These are phyloP conservation scores for Bedellia somnulentella DNA, from an alignment of 2,888 invertebrate species.

Conservation along the genomic window DNA sequence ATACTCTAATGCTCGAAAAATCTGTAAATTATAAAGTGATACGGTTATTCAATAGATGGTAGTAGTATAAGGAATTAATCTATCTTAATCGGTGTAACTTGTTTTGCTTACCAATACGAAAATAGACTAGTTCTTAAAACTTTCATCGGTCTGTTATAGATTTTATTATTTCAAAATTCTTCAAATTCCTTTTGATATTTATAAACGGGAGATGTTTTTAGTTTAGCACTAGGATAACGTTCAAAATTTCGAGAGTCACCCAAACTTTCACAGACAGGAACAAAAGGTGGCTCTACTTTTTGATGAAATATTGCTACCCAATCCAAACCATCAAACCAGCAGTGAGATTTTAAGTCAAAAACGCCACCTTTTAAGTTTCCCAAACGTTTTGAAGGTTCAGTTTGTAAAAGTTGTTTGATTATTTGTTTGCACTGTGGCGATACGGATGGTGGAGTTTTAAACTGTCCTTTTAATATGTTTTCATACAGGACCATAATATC, in stretches of 20 bases:
- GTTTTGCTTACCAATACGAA: too few species aligned
- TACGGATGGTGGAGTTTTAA: slow-evolving; percentile 78
- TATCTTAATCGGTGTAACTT: too few species aligned
- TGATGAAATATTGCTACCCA: slow-evolving; percentile 85
- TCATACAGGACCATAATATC: slow-evolving; percentile 91
- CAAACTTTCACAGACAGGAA: slow-evolving; percentile 52
- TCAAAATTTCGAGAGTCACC: slow-evolving; percentile 71
- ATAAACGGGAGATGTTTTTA: slow-evolving; percentile 46
- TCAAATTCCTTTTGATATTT: slow-evolving; percentile 66
- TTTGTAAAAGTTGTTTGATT: slow-evolving; percentile 73
- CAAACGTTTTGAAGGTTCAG: slow-evolving; percentile 59
- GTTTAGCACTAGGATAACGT: slow-evolving; percentile 50
- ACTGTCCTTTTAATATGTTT: slow-evolving; percentile 87
- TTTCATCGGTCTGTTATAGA: too few species aligned
- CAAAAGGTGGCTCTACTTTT: slow-evolving; percentile 66
- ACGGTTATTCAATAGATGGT: background rate
- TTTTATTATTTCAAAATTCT: slow-evolving; percentile 65
- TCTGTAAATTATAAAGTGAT: slow-evolving; percentile 37
- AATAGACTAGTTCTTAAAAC: too few species aligned
- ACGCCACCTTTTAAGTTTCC: slow-evolving; percentile 88
- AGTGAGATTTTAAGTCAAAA: slow-evolving; percentile 86
- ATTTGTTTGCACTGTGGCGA: slow-evolving; percentile 77
- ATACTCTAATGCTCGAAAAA: slow-evolving; percentile 77
- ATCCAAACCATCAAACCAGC: slow-evolving; percentile 86
- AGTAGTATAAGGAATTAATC: too few species aligned